Base-by-base conservation (phyloP, 2,888 invertebrate species). In the Gisinianus flammeolus region DNA sequence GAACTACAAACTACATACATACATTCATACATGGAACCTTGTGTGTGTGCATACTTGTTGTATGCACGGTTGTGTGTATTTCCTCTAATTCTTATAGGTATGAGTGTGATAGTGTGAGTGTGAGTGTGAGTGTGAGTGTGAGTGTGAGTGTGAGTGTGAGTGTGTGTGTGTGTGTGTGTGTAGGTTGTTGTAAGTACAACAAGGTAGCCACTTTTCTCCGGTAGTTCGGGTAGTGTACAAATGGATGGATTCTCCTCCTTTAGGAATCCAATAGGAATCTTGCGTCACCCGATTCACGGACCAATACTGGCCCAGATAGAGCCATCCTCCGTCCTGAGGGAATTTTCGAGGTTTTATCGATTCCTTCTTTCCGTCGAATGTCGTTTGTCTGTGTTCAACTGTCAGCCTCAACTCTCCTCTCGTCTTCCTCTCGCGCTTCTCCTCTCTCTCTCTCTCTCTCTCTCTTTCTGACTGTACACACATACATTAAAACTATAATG, bases 351-450 rank as follows among this genome's bases (percentile, higher is more conserved):
- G 66, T 76, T 71, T 77, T 62, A 62, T 62, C 62, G 62, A 62
- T 28, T 28, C 62, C 62, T 64, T 77, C 54, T 58, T 62, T 30
- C 69, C 69, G 44, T 77, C 77, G 77, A 77, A 77, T 77, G 71
- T 77, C 77, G 77, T 77, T 77, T 77, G 77, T 77, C 77, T 77
- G 28, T 77, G 77, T 71, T 77, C 77, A 77, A 77, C 77, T 77
- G 77, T 77, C 77, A 77, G 71, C 71, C 71, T 77, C 70, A 64
- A 64, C 71, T 71, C 77, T 71, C 52, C 35, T 22, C 71, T 70
- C 35, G 56, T 33, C 69, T 35, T 71, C 69, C 33, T 33, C 75
- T 12, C 35, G n/a, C 64, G 12, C 26, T 75, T 33, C 52, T 75
- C 52, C 2, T n/a, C 12, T 67, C 69, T 33, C 72, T 26, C 22